Evolutionary conservation across 2,113 vertebrate genomes (phyloP).

Genomic region (Podarcis raffonei): DNA sequence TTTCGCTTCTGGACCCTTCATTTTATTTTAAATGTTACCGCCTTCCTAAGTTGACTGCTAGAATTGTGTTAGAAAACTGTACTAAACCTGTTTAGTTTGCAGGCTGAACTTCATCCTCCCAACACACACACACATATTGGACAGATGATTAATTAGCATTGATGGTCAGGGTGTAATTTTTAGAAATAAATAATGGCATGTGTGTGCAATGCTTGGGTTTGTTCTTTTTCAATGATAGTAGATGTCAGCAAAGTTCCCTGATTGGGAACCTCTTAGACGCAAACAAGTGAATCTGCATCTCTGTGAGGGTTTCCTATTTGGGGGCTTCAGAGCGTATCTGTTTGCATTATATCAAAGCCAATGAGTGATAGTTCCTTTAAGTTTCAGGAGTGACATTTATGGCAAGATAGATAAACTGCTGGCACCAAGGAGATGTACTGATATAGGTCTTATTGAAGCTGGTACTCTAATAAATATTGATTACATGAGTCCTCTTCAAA

Average conservation of each 20-base stretch:
- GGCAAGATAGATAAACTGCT: background rate
- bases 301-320: too few relatives aligned
- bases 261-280: background rate
- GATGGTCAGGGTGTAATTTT: too few relatives aligned
- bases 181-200: too few relatives aligned
- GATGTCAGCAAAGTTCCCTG: background rate
- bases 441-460: background rate
- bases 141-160: background rate
- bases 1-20: background rate
- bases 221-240: background rate
- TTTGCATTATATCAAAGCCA: too few relatives aligned
- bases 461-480: background rate
- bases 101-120: background rate
- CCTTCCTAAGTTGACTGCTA: background rate
- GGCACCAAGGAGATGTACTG: too few relatives aligned
- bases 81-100: background rate
- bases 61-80: background rate
- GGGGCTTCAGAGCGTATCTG: too few relatives aligned
- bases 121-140: background rate
- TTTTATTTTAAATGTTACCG: background rate
- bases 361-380: too few relatives aligned
- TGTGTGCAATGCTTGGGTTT: background rate
- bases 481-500: background rate
- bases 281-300: background rate
- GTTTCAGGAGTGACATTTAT: background rate